Base-by-base conservation (phyloP, 1,140 invertebrate genomes). In the Argopecten irradians region DNA sequence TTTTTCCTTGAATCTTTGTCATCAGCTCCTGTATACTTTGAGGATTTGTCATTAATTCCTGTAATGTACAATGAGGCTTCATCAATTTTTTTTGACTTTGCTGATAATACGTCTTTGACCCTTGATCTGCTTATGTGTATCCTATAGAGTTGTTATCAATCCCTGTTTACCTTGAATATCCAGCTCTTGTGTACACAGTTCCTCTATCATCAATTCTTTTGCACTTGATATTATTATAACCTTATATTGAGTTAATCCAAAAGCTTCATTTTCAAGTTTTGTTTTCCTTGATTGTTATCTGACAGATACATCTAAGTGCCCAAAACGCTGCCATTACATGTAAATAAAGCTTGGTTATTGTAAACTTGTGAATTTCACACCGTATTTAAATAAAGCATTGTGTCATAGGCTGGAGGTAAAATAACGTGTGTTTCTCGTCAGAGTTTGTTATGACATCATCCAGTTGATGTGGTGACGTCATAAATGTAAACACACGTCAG, bases 401-500 rank as follows among this genome's bases (percentile, higher is more conserved):
- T 46, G 43, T 46, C 22, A 71, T 71, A n/a, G n/a, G 55, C 55
- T 28, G 55, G 14, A 71, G 55, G 55, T n/a, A 71, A 71, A 71
- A 28, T 71, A 28, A 19, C 55, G 55, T 22, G 55, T 71, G 55
- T 71, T 28, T 71, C 28, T 11, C 2, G 28, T 71, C 55, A 71
- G 19, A 28, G 55, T 71, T 71, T 71, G 55, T 71, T 71, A 71
- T 71, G 55, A 28, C 55, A 71, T 71, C 55, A 28, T 71, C 55
- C 55, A 71, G 28, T 71, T 71, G 55, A 71, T 28, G 55, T 71
- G 55, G 55, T 71, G 55, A 71, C 55, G 55, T 71, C 55, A 71
- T 71, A 71, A 22, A 28, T 71, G 55, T 71, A 71, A 71, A 71
- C 55, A 71, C 22, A 71, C 55, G 55, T 71, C 55, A 71, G 55